phyloP scores from a whole-genome alignment of 2,113 vertebrate species.

The Colaptes auratus region DNA sequence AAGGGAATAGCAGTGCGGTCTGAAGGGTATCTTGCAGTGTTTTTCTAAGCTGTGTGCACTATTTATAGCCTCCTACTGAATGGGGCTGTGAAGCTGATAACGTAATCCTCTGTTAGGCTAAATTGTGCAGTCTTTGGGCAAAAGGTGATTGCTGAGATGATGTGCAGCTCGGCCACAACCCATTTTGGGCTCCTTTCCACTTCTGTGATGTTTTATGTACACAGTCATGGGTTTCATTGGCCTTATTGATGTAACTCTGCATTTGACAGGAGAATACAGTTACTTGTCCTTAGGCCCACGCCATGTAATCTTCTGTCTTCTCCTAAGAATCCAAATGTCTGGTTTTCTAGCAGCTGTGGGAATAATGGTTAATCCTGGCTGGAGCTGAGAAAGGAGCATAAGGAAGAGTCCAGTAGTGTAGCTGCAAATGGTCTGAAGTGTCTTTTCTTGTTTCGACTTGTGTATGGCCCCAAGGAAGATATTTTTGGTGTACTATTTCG shows the following conservation, averaged over 20 bases:
- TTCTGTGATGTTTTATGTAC: background rate
- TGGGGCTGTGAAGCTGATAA: background rate
- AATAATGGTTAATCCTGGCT: background rate
- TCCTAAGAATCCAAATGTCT: background rate
- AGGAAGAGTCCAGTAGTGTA: background rate
- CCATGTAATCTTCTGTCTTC: background rate
- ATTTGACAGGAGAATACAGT: background rate
- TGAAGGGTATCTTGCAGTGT: background rate
- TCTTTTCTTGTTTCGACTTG: background rate
- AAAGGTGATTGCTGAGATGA: background rate
- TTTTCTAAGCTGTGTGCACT: background rate
- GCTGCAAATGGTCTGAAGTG: background rate
- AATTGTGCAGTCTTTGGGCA: background rate
- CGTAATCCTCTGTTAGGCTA: background rate
- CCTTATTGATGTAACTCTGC: background rate
- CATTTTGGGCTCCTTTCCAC: background rate
- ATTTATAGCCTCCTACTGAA: background rate
- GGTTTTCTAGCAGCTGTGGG: background rate
- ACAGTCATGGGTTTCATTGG: fast-evolving
- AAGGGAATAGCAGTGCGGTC: background rate
- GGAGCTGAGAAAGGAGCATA: background rate
- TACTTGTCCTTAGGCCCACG: background rate
- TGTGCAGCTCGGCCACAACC: background rate
- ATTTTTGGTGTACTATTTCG: background rate
- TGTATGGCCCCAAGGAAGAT: background rate